These are phyloP conservation scores for Onychomys leucogaster DNA, from an alignment of 2,797 vertebrate species.

Conservation along the genomic window DNA sequence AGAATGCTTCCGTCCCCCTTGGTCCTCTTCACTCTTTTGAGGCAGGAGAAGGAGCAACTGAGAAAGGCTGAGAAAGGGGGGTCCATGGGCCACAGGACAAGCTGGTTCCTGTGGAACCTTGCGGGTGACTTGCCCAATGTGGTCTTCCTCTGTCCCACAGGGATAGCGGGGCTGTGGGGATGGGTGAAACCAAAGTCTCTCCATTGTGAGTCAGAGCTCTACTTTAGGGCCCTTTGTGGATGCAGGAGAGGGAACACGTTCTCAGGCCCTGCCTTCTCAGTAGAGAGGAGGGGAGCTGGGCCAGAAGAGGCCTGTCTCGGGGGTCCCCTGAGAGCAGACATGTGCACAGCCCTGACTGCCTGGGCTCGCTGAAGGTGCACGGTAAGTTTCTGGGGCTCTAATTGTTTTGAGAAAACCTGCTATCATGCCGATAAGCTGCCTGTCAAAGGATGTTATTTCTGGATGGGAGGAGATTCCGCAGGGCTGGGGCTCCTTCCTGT, in stretches of 20 bases:
- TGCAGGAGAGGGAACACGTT: not conserved
- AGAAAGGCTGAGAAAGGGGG: not conserved
- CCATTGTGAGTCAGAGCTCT: not conserved
- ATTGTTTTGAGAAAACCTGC: not conserved
- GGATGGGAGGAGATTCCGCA: slow-evolving; percentile 46
- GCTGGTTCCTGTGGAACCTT: too few relatives aligned
- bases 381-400: too few relatives aligned
- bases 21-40: not conserved
- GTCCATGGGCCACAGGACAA: not conserved
- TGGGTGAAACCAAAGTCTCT: not conserved
- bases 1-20: rapidly evolving
- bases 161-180: not conserved
- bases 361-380: rapidly evolving
- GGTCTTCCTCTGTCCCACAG: not conserved
- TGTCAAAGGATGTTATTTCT: slow-evolving; percentile 69
- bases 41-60: too few relatives aligned
- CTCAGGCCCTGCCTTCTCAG: rapidly evolving
- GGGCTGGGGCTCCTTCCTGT: slow-evolving; percentile 69
- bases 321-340: not conserved
- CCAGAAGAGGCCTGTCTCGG: not conserved
- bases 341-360: not conserved
- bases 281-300: too few relatives aligned
- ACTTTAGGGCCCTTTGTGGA: not conserved
- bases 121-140: not conserved
- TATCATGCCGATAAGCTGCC: not conserved